Evolutionary conservation across 2,888 invertebrate genomes (phyloP), one percentile per base, ranked within the genome.

Genomic region (Ypsolopha scabrella): DNA sequence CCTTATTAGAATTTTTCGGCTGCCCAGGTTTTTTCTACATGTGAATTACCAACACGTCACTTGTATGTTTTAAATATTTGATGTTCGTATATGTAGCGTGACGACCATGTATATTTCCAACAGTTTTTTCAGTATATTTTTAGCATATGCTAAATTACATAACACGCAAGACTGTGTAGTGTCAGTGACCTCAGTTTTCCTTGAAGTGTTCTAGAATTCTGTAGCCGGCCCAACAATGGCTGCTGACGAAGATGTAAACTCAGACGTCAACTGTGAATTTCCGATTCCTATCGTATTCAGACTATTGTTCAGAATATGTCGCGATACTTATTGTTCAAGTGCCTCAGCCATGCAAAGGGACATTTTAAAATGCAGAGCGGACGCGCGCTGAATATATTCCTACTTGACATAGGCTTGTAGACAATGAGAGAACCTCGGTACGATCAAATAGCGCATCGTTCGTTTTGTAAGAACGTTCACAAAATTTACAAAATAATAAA

Each of bases 281-380:
- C 67, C 68, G 78, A 85, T 85, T 79, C 83, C 63, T 79, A 79
- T 81, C 82, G 74, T 78, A 74, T 69, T 71, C 70, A 55, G 62
- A 64, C 82, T 72, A 85, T 85, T 85, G 85, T 85, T 85, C 85
- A 75, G 73, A 80, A 85, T 85, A 85, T 72, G 85, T 85, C 82
- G 68, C 80, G 76, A 57, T 61, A 73, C 72, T 75, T 79, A 83
- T 85, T 85, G 81, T 82, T 76, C 67, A 59, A 59, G 58, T 62
- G 62, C 67, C 66, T 70, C 11, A 70, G 68, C 67, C 64, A 63
- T 66, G 67, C 67, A 67, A 67, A 69, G 71, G 76, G 70, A 74
- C 72, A 67, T 69, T 75, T 79, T 80, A 75, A 75, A 80, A 81
- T 76, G 70, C 75, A 68, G 72, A 68, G 65, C 68, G 72, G 60